Percentiles rank a stretch among this genome's conserved stretches.
These are phyloP conservation scores for Electrophaes corylata DNA, from an alignment of 2,888 invertebrate genomes.

Conservation along the genomic window DNA sequence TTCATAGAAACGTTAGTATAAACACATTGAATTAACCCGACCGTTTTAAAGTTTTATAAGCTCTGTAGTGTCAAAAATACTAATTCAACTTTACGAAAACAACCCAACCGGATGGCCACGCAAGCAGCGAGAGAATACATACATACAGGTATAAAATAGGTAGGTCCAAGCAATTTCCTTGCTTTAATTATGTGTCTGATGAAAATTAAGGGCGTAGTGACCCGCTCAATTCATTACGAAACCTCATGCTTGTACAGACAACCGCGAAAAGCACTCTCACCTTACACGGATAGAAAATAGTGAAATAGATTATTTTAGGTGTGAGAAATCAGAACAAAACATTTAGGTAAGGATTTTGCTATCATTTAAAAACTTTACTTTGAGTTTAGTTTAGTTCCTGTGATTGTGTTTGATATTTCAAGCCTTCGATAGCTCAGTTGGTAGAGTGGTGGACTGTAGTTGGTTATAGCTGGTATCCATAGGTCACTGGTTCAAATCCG, in stretches of 20 bases:
- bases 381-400: too few relatives aligned
- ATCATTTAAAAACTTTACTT: not conserved
- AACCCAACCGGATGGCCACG: too few relatives aligned
- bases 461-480: slow-evolving; percentile 72
- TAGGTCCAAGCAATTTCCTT: slow-evolving; percentile 69
- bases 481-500: slow-evolving; percentile 87
- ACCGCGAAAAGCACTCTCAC: slow-evolving; percentile 1
- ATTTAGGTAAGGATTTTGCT: too few relatives aligned
- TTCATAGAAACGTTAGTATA: too few relatives aligned
- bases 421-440: slow-evolving; percentile 84
- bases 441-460: slow-evolving; percentile 84
- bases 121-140: not conserved
- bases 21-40: too few relatives aligned
- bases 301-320: not conserved
- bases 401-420: too few relatives aligned
- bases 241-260: slow-evolving; percentile 13
- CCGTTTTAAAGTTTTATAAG: not conserved
- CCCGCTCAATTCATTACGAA: slow-evolving; percentile 59
- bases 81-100: too few relatives aligned
- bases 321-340: not conserved
- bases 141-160: slow-evolving; percentile 6
- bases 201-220: slow-evolving; percentile 64
- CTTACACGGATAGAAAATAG: not conserved
- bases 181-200: slow-evolving; percentile 73
- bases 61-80: too few relatives aligned